These are phyloP conservation scores for Gracilinanus agilis DNA, from an alignment of 2,113 vertebrate genomes.

Conservation along the genomic window DNA sequence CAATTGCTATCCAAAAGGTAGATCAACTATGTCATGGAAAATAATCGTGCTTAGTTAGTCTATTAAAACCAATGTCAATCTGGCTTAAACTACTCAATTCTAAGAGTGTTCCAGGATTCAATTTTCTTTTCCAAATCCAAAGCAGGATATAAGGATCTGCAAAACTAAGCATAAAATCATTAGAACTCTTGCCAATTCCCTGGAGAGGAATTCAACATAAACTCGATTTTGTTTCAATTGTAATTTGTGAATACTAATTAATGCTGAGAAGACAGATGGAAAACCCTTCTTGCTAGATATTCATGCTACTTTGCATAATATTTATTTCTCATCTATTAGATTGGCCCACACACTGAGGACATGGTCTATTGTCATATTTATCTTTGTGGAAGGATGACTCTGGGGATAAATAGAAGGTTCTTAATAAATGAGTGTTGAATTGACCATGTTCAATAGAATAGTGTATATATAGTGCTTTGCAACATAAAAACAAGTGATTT, in stretches of 20 bases:
- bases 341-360: neutral
- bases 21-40: neutral
- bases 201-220: neutral
- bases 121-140: neutral
- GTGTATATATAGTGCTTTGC: neutral
- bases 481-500: neutral
- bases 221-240: neutral
- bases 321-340: neutral
- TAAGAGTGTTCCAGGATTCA: neutral
- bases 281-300: neutral
- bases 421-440: neutral
- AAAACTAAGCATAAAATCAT: neutral
- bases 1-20: neutral
- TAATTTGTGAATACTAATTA: neutral
- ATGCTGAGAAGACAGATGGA: neutral
- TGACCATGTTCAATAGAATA: neutral
- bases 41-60: neutral
- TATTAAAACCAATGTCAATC: neutral
- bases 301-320: neutral
- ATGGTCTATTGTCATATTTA: neutral
- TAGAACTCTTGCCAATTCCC: neutral
- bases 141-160: neutral
- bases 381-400: neutral
- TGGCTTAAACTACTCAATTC: neutral
- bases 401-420: neutral